Evolutionary conservation across 2,113 vertebrate genomes (phyloP).

Genomic region (Malurus alboscapulatus): DNA sequence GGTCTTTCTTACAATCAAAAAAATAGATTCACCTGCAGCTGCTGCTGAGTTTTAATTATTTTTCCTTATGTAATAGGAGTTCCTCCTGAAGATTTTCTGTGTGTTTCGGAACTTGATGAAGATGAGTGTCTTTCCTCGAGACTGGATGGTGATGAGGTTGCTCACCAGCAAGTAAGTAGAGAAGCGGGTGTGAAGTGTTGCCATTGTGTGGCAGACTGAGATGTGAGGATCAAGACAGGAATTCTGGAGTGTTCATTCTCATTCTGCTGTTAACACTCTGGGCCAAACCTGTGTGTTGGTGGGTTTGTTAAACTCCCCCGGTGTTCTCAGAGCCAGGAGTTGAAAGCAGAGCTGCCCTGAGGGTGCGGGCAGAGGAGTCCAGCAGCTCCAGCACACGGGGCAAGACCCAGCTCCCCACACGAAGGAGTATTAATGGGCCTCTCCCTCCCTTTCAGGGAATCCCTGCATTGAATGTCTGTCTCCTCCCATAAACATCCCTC

Average conservation of each 20-base stretch:
- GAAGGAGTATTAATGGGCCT: background rate
- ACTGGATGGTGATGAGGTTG: constrained; percentile 98
- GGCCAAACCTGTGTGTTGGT: background rate
- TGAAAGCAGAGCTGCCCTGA: background rate
- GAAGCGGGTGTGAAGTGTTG: background rate
- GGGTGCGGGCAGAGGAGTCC: background rate
- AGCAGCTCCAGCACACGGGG: background rate
- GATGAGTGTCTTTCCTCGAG: constrained; percentile 94
- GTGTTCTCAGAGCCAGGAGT: background rate
- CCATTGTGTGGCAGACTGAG: background rate
- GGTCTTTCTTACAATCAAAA: background rate
- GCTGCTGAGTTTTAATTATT: background rate
- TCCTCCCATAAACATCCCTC: background rate
- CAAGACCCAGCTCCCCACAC: background rate
- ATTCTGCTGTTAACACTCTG: background rate
- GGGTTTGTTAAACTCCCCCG: background rate
- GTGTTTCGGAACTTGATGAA: constrained; percentile 98
- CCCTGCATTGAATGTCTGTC: background rate
- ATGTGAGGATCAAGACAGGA: background rate
- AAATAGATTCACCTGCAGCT: background rate
- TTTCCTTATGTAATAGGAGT: constrained; percentile 78
- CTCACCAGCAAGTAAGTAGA: constrained; percentile 94
- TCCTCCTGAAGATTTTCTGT: constrained; percentile 94
- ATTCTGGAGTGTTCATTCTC: background rate
- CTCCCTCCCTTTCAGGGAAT: background rate